Base-by-base conservation (phyloP, 2,113 vertebrate species). In the Dendrocopos noguchii region DNA sequence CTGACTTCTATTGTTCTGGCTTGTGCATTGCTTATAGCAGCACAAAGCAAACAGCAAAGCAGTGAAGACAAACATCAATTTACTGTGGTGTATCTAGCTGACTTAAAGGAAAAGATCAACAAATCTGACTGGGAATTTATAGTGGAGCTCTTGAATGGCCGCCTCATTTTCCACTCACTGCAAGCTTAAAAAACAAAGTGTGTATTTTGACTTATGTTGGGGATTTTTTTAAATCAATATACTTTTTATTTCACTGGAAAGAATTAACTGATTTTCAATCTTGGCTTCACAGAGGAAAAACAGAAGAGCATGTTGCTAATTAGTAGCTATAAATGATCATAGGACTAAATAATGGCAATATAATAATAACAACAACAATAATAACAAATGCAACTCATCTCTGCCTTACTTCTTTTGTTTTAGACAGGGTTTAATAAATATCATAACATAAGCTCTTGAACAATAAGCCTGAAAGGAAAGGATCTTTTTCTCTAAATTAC, bases 251-350 rank as follows among this genome's bases (percentile, higher is more conserved):
- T 84, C 20, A 71, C 15, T 67, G 60, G 33, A 72, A 88, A 93
- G 6, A 91, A 76, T 66, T 6, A 74, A 92, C 19, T 89, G 15
- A 78, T 85, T 64, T 93, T 95, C 85, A 85, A 61, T 78, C 72
- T 46, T 67, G 56, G 5, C 34, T 34, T 84, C 46, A 12, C 1
- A 83, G 28, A 79, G 15, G 6, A 56, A 77, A 91, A 86, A 57
- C 2, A 66, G 11, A 53, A 79, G 10, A 83, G 5, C 1, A 15
- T 36, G n/a, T 60, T 78, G n/a, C 7, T 77, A 88, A 55, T 82
- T 86, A 84, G 42, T 66, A 87, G 12, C 10, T 83, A 33, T 55
- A 87, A 59, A 79, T 52, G n/a, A n/a, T 76, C 39, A 70, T 13
- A 94, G 12, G 9, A 29, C 8, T 68, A 12, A 66, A 29, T 46